A percentile compares a stretch with the other conserved stretches of the same genome.
Evolutionary conservation across 2,797 vertebrate species (phyloP).

Genomic region (Echeneis naucrates): DNA sequence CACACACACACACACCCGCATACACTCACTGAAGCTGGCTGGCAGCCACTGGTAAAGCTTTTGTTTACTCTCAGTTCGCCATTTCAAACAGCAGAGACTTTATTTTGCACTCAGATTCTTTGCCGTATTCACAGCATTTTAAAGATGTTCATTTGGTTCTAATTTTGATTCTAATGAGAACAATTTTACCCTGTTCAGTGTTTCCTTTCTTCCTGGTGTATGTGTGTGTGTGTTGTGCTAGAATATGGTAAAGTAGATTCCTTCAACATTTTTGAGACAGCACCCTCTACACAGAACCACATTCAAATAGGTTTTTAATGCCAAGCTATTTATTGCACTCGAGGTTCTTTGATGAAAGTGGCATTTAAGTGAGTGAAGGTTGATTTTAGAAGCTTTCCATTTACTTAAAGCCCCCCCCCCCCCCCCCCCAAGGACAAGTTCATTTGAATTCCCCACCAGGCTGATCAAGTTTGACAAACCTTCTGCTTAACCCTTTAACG

Average conservation of each 20-base stretch:
- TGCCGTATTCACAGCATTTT: conserved; percentile 17
- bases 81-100: conserved; percentile 66
- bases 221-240: not conserved
- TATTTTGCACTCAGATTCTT: conserved; percentile 42
- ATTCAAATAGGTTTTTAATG: not conserved
- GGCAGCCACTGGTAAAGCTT: conserved; percentile 72
- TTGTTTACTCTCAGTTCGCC: conserved; percentile 70
- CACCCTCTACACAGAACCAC: not conserved
- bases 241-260: not conserved
- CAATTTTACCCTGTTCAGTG: not conserved
- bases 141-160: not conserved
- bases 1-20: conserved; percentile 3
- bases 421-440: conserved; percentile 71
- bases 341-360: conserved; percentile 53
- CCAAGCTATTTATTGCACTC: not conserved
- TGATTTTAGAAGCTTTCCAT: conserved; percentile 64
- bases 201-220: not conserved
- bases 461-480: conserved; percentile 65
- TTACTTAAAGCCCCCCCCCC: conserved; percentile 66
- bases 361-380: conserved; percentile 48
- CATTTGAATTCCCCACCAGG: conserved; percentile 59
- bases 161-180: conserved; percentile 15
- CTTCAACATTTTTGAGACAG: conserved; percentile 2
- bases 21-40: conserved; percentile 33
- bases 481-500: too few species aligned